phyloP scores from a whole-genome alignment of 1,140 invertebrate genomes.

The Drosophila burlai region DNA sequence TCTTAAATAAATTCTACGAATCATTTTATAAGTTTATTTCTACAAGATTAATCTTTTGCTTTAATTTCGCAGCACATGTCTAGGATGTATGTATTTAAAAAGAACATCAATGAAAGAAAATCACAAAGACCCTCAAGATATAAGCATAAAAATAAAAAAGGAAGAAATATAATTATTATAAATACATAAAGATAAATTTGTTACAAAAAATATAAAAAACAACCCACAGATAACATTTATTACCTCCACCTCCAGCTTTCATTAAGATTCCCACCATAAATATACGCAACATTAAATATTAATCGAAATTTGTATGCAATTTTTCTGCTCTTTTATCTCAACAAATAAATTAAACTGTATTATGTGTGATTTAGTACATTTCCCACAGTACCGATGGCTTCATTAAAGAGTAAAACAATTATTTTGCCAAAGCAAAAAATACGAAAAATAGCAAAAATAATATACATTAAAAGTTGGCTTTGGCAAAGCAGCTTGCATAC shows the following conservation, averaged over 20 bases:
- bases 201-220: not conserved
- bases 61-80: not conserved
- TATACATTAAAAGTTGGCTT: slow-evolving; percentile 32
- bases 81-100: not conserved
- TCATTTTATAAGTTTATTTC: too few relatives aligned
- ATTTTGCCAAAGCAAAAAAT: slow-evolving; percentile 10
- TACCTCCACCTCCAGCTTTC: not conserved
- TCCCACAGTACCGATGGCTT: slow-evolving; percentile 22
- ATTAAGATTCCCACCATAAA: not conserved
- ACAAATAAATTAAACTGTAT: slow-evolving; percentile 45
- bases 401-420: slow-evolving; percentile 31
- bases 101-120: not conserved
- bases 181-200: not conserved
- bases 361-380: slow-evolving; percentile 35
- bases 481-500: slow-evolving; percentile 21
- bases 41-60: not conserved
- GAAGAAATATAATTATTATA: not conserved
- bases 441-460: slow-evolving; percentile 25
- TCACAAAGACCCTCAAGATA: not conserved
- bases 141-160: not conserved
- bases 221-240: not conserved
- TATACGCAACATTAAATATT: slow-evolving; percentile 1
- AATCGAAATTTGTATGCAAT: slow-evolving; percentile 21
- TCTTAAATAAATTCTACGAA: not conserved
- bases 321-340: slow-evolving; percentile 14